These are phyloP conservation scores for Campaea margaritaria DNA, from an alignment of 2,888 invertebrate genomes.

Conservation along the genomic window DNA sequence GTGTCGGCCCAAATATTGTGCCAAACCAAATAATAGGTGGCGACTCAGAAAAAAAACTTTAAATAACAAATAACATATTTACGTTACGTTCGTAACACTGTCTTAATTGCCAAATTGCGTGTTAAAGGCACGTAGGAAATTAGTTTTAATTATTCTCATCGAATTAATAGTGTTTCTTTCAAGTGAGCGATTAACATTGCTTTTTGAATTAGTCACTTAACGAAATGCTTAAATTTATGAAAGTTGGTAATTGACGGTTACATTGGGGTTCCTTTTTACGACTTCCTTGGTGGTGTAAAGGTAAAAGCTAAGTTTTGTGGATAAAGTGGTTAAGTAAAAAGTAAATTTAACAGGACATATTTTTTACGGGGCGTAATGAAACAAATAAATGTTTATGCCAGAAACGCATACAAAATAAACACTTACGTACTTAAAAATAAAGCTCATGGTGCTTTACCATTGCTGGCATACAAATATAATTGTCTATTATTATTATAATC, in stretches of 20 bases:
- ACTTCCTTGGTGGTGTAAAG: not conserved
- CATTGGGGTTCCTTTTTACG: slow-evolving; percentile 32
- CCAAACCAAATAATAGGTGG: not conserved
- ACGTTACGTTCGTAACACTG: slow-evolving; percentile 35
- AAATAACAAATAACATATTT: slow-evolving; percentile 33
- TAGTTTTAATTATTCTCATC: slow-evolving; percentile 41
- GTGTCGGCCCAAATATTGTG: not conserved
- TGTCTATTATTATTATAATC: no score
- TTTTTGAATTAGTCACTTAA: slow-evolving; percentile 19
- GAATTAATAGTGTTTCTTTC: slow-evolving; percentile 32
- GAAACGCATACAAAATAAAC: no score
- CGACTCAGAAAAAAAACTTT: slow-evolving; percentile 1
- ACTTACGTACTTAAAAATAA: no score
- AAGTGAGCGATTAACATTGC: slow-evolving; percentile 26
- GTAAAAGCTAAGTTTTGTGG: no score
- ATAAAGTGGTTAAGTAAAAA: no score
- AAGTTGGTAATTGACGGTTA: slow-evolving; percentile 6
- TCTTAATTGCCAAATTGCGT: slow-evolving; percentile 45
- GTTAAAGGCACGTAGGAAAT: slow-evolving; percentile 39
- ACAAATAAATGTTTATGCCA: no score
- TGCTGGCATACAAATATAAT: no score
- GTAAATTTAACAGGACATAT: no score
- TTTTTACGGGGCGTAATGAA: no score
- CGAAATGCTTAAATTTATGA: slow-evolving; percentile 9
- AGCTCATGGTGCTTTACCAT: no score